Evolutionary conservation across 2,113 vertebrate species (phyloP).

Genomic region (Dryoscopus gambensis): DNA sequence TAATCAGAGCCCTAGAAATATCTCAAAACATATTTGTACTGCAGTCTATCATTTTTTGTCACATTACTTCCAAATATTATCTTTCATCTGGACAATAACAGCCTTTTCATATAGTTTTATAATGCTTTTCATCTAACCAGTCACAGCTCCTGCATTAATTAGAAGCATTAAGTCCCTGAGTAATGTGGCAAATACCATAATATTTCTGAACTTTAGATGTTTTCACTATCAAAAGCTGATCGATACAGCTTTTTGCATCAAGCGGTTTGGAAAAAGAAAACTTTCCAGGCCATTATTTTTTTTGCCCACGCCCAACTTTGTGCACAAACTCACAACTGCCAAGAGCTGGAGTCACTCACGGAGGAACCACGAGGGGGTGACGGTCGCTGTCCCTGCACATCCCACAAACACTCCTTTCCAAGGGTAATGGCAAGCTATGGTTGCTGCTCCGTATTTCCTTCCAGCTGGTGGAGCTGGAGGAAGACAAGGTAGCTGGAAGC

Average conservation of each 20-base stretch:
- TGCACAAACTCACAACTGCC: neutral
- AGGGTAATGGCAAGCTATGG: neutral
- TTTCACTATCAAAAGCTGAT: neutral
- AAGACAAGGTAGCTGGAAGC: neutral
- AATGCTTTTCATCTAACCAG: neutral
- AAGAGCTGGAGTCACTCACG: accelerated
- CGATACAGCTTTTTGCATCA: neutral
- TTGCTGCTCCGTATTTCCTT: neutral
- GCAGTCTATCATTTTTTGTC: slow-evolving; percentile 34
- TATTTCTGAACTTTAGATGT: neutral
- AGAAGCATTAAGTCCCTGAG: neutral
- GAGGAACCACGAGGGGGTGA: neutral
- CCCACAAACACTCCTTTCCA: neutral
- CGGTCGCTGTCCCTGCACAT: accelerated
- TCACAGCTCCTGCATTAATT: neutral
- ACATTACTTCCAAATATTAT: slow-evolving; percentile 11
- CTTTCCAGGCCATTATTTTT: neutral
- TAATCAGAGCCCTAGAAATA: slow-evolving; percentile 24
- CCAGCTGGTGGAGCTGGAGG: neutral
- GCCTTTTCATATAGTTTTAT: neutral
- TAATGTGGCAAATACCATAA: neutral
- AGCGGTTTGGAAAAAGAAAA: neutral
- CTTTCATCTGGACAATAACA: neutral
- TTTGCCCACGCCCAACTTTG: neutral
- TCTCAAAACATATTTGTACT: slow-evolving; percentile 43